A percentile compares a stretch with the other conserved stretches of the same genome.
Evolutionary conservation across 2,113 vertebrate species (phyloP).

Genomic region (Tonatia bakeri): DNA sequence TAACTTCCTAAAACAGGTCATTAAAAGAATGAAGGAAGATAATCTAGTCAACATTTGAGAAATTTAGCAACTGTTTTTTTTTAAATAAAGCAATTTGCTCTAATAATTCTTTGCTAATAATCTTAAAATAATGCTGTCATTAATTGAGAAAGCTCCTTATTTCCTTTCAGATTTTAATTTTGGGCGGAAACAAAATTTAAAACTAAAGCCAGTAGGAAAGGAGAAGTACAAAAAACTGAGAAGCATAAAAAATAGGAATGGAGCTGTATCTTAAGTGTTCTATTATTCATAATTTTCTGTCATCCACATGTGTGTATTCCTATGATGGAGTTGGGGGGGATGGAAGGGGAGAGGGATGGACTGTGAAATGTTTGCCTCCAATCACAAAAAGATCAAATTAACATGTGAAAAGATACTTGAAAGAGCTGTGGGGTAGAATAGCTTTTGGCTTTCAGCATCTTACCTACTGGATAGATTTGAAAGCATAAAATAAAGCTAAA

Average conservation of each 20-base stretch:
- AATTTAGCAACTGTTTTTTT: background rate
- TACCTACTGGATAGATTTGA: conserved; percentile 33
- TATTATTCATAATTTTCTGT: background rate
- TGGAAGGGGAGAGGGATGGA: background rate
- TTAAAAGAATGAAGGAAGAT: conserved; percentile 34
- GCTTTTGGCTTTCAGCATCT: conserved; percentile 27
- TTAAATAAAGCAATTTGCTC: background rate
- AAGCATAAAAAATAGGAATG: background rate
- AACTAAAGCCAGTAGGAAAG: background rate
- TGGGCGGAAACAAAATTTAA: background rate
- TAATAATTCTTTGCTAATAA: conserved; percentile 7
- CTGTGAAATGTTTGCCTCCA: background rate
- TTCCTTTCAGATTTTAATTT: conserved; percentile 21
- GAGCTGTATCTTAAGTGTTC: background rate
- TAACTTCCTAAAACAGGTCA: conserved; percentile 34
- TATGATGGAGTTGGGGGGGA: background rate
- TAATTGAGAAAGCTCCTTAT: background rate
- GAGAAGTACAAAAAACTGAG: background rate
- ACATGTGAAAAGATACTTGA: conserved; percentile 45
- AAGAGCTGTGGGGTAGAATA: background rate
- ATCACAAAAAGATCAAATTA: conserved; percentile 27
- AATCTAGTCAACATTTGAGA: conserved; percentile 37
- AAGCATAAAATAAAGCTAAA: conserved; percentile 32
- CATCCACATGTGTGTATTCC: background rate
- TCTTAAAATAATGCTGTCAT: background rate